phyloP scores from a whole-genome alignment of 2,888 invertebrate species.

The Cacoxenus indagator region DNA sequence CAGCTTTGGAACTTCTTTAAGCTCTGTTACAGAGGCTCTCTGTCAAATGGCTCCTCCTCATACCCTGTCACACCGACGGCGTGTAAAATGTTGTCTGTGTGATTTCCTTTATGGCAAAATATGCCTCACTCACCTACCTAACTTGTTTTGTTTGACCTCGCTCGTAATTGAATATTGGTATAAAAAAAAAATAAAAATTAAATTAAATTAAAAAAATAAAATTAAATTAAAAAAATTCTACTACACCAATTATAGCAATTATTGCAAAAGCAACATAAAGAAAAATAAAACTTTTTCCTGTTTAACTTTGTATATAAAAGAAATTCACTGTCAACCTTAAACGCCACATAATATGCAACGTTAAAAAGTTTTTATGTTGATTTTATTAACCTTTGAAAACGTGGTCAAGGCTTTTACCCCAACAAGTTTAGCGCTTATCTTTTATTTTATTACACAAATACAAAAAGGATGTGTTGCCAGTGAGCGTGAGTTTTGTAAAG shows the following conservation, averaged over 20 bases:
- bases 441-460: not conserved
- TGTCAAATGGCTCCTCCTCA: too few species aligned
- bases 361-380: slow-evolving; percentile 15
- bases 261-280: not conserved
- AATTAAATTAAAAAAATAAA: not conserved
- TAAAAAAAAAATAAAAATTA: too few species aligned
- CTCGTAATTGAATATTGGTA: slow-evolving; percentile 16
- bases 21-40: too few species aligned
- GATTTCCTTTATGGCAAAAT: not conserved
- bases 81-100: not conserved
- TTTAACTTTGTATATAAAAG: not conserved
- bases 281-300: not conserved
- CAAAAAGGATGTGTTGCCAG: not conserved
- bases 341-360: slow-evolving; percentile 15
- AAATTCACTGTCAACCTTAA: not conserved
- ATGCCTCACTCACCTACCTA: not conserved
- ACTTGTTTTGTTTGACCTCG: not conserved
- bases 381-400: slow-evolving; percentile 17
- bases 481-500: not conserved
- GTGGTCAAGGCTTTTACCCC: slow-evolving; percentile 14
- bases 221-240: not conserved
- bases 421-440: not conserved
- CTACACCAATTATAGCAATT: slow-evolving; percentile 7
- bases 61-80: too few species aligned
- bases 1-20: too few species aligned